phyloP scores from a whole-genome alignment of 1,140 invertebrate species.

The Apis cerana region DNA sequence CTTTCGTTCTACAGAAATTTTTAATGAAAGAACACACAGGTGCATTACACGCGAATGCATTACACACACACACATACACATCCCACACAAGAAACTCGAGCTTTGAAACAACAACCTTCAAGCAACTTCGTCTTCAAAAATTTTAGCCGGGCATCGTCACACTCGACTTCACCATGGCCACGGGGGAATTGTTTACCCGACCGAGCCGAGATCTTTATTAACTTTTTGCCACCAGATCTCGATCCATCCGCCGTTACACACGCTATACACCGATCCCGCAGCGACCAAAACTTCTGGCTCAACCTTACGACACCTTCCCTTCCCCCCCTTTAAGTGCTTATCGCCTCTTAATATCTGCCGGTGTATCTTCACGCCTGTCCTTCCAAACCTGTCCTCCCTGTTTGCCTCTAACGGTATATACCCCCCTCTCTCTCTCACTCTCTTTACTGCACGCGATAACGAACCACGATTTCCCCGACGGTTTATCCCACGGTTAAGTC shows the following conservation, averaged over 20 bases:
- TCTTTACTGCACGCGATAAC: neutral
- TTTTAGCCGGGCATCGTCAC: slow-evolving; percentile 12
- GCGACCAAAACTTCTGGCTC: neutral
- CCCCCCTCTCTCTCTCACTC: neutral
- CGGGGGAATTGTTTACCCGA: slow-evolving; percentile 10
- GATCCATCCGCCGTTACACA: neutral
- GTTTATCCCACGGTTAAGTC: neutral
- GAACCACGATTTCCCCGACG: slow-evolving; percentile 16
- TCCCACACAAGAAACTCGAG: too few species aligned
- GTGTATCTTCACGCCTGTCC: slow-evolving; percentile 16
- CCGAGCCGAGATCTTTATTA: slow-evolving; percentile 33
- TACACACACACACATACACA: too few species aligned
- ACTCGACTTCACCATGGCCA: neutral
- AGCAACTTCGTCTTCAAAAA: neutral
- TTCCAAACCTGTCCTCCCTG: slow-evolving; percentile 27
- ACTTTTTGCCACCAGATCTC: slow-evolving; percentile 25
- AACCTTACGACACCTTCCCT: slow-evolving; percentile 19
- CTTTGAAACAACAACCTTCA: too few species aligned
- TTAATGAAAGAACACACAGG: too few species aligned
- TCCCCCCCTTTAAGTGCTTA: neutral
- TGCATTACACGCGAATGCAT: too few species aligned
- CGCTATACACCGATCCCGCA: neutral
- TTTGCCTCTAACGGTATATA: slow-evolving; percentile 21
- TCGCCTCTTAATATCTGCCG: slow-evolving; percentile 23
- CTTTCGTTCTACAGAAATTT: too few species aligned